These are phyloP conservation scores for Sardinella longiceps DNA, from an alignment of 2,797 vertebrate species.

Conservation along the genomic window DNA sequence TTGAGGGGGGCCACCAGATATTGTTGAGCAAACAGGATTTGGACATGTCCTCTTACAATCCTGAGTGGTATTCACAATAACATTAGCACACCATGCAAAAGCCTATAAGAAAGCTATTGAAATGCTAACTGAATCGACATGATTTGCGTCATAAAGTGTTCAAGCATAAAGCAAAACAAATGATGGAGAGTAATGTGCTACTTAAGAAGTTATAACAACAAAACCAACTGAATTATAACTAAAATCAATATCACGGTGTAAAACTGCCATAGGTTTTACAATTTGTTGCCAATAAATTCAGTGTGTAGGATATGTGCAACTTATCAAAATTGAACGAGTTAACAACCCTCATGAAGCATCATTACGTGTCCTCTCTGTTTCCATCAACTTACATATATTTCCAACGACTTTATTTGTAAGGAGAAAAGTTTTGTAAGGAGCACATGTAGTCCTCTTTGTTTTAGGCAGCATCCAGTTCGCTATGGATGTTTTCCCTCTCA, in stretches of 20 bases:
- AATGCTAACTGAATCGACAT: neutral
- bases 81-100: conserved; percentile 3
- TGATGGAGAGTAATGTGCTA: neutral
- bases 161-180: conserved; percentile 1
- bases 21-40: conserved; percentile 21
- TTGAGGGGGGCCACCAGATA: neutral
- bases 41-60: neutral
- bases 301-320: too few species aligned
- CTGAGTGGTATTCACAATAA: neutral
- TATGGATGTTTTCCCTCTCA: neutral
- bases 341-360: too few species aligned
- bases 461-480: neutral
- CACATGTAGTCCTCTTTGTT: neutral
- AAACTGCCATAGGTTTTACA: too few species aligned
- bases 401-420: too few species aligned
- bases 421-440: neutral
- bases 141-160: neutral
- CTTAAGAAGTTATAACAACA: neutral
- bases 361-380: neutral
- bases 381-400: too few species aligned
- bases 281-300: too few species aligned
- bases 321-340: too few species aligned
- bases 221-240: too few species aligned
- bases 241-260: too few species aligned
- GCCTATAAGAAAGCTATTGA: neutral